phyloP scores from a whole-genome alignment of 2,888 invertebrate genomes.

The Spodoptera picta region DNA sequence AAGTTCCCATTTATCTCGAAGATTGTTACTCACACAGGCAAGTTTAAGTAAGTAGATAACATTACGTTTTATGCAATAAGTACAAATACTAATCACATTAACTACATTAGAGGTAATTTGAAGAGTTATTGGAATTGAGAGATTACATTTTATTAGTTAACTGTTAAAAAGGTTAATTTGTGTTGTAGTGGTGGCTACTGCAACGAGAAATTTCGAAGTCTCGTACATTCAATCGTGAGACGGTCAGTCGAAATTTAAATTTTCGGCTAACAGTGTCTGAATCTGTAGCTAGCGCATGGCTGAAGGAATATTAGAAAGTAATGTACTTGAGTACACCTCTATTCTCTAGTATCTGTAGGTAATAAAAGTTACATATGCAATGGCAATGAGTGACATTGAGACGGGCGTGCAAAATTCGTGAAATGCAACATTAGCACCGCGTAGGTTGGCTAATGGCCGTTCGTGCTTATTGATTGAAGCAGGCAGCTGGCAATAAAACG shows the following conservation, averaged over 20 bases:
- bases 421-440: conserved; percentile 60
- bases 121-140: neutral
- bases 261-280: too few species aligned
- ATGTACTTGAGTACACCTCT: too few species aligned
- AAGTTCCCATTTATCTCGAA: conserved; percentile 41
- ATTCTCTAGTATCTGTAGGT: too few species aligned
- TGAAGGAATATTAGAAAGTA: too few species aligned
- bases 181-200: too few species aligned
- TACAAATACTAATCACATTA: conserved; percentile 36
- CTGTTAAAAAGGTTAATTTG: too few species aligned
- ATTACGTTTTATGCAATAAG: conserved; percentile 13
- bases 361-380: too few species aligned
- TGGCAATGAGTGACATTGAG: conserved; percentile 55
- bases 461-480: conserved; percentile 77
- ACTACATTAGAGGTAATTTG: neutral
- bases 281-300: too few species aligned
- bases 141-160: too few species aligned
- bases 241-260: too few species aligned
- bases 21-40: conserved; percentile 36
- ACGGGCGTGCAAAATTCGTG: conserved; percentile 64
- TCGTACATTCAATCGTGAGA: too few species aligned
- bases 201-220: too few species aligned
- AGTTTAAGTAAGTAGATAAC: conserved; percentile 21
- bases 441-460: conserved; percentile 70
- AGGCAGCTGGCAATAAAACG: conserved; percentile 81